Evolutionary conservation across 2,113 vertebrate genomes (phyloP), one percentile per base, ranked within the genome.

Genomic region (Struthio camelus): DNA sequence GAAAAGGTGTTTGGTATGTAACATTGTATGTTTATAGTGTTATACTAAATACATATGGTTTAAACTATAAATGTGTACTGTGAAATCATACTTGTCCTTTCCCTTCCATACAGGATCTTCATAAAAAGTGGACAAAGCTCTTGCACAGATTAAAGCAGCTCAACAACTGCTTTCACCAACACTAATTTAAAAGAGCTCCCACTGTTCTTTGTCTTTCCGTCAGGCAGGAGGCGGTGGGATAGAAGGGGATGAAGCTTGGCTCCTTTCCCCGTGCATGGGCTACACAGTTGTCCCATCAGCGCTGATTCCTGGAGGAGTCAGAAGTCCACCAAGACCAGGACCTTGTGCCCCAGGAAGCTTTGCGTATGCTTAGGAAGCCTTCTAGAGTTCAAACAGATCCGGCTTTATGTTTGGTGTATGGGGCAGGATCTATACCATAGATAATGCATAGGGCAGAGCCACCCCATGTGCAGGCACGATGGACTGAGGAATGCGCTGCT

Each of bases 391-490:
- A 42, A 40, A n/a, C 9, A 51, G 23, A 38, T 67, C 10, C 30
- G 30, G 5, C 3, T 58, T 61, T n/a, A 30, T 9, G 36, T 5
- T 67, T 54, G 15, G 23, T 9, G 11, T 46, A 38, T 65, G 34
- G 7, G 36, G 22, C 12, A 48, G 36, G 16, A 5, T 70, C 24
- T 73, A 44, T 30, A n/a, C 30, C 17, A 17, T 14, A n/a, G n/a
- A n/a, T n/a, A 14, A 30, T 24, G 20, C 32, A 17, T 4, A 18
- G 42, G 53, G n/a, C 65, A 56, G 50, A 70, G 32, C 14, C 7
- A 7, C 32, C 27, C 46, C 5, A 13, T 0, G 0, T 44, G 66
- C 65, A 66, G 38, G 9, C 25, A 9, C 27, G 23, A 12, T 1
- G 4, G 56, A 46, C 24, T 22, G 40, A 44, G 15, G 34, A 73